Evolutionary conservation across 2,797 vertebrate genomes (phyloP).

Genomic region (Arnoldichthys spilopterus): DNA sequence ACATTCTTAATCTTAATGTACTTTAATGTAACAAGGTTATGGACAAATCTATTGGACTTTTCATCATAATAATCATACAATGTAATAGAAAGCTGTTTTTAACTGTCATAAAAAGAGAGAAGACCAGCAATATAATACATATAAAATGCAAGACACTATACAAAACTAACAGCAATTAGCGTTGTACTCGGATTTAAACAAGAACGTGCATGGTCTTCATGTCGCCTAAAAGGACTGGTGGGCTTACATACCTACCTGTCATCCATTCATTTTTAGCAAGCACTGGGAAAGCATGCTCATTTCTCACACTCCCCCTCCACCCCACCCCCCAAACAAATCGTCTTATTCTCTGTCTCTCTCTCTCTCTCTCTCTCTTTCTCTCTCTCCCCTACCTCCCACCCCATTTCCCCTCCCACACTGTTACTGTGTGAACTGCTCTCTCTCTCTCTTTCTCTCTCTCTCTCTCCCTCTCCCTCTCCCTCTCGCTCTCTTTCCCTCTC

Average conservation of each 20-base stretch:
- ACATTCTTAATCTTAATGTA: not conserved
- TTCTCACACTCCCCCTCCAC: conserved; percentile 1
- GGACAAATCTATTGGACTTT: not conserved
- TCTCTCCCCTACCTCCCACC: conserved; percentile 36
- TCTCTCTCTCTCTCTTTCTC: conserved; percentile 40
- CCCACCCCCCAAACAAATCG: conserved; percentile 31
- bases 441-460: conserved; percentile 38
- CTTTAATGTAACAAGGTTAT: not conserved
- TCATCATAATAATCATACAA: not conserved
- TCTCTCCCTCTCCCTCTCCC: conserved; percentile 33
- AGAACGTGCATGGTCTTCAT: not conserved
- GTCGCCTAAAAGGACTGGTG: conserved; percentile 3
- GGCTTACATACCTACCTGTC: conserved; percentile 28
- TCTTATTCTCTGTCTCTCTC: conserved; percentile 11
- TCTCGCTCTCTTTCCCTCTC: conserved; percentile 5
- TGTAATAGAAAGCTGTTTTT: not conserved
- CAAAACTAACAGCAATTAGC: not conserved
- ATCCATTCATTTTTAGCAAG: conserved; percentile 43
- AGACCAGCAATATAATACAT: not conserved
- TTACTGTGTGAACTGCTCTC: conserved; percentile 29
- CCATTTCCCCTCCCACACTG: conserved; percentile 39
- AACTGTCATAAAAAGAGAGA: not conserved
- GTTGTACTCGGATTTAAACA: not conserved
- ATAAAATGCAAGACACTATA: no score
- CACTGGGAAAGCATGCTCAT: conserved; percentile 11